Evolutionary conservation across 2,113 vertebrate genomes (phyloP), one percentile per base, ranked within the genome.

Genomic region (Onychostoma macrolepis): DNA sequence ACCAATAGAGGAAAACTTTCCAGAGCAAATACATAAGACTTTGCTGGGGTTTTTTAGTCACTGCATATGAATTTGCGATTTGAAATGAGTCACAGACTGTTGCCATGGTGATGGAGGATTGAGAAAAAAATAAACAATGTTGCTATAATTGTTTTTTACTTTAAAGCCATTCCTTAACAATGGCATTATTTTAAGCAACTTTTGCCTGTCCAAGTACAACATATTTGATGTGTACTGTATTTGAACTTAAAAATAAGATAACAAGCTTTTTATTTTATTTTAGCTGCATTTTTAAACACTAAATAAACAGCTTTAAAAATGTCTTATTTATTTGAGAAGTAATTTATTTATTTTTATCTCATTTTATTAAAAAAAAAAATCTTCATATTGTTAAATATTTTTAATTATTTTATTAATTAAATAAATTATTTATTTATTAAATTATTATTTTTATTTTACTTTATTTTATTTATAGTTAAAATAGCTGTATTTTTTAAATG

Each of bases 1-100:
- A 38, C 19, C 33, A 61, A 38, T 61, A 61, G 56, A n/a, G 33
- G 26, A 79, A 79, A 85, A 45, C 41, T 26, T 86, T 74, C 36
- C 15, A 15, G 3, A 48, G 17, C 12, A 7, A 7, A 79, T 38
- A 69, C 28, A 50, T 5, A 33, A 17, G n/a, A 4, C 19, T 33
- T 80, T 38, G 58, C 41, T 38, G 26, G 26, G 3, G 41, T 63
- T 80, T 53, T 24, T 9, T 75, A 45, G 38, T 81, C 38, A 81
- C 36, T 30, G 38, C 58, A 45, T 5, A 21, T 65, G 36, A 80
- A 43, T 80, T 56, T 65, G 36, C n/a, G 0, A 17, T 65, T 65
- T 9, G 58, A 65, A 65, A 65, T 82, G 58, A 82, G 15, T 67
- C 80, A 82, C 15, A 6, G 6, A n/a, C 13, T 43, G 58, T 82